A percentile compares a stretch with the other conserved stretches of the same genome.
phyloP scores from a whole-genome alignment of 2,113 vertebrate species.

The Eolophus roseicapilla region DNA sequence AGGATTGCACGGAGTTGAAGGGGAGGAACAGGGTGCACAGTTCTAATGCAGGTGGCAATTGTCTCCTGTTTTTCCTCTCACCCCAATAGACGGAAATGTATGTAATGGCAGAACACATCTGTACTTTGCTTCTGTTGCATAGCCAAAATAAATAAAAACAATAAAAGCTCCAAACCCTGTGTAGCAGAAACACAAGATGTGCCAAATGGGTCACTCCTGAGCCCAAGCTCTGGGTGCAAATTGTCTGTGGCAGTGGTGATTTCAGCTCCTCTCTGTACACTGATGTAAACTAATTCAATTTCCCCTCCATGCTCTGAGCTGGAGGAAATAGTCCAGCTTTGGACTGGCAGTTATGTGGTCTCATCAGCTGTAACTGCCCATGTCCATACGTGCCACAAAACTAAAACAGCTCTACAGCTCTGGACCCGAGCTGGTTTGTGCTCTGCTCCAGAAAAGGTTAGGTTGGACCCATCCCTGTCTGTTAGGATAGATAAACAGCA shows the following conservation, averaged over 20 bases:
- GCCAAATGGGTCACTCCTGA: not conserved
- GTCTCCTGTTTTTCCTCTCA: not conserved
- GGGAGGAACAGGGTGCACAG: fast-evolving
- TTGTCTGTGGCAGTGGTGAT: not conserved
- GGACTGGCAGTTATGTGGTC: not conserved
- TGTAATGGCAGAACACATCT: not conserved
- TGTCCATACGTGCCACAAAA: fast-evolving
- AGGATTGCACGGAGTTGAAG: fast-evolving
- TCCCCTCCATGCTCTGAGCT: fast-evolving
- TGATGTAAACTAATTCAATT: not conserved
- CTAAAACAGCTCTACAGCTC: not conserved
- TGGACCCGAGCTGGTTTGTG: fast-evolving
- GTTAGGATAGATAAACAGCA: not conserved
- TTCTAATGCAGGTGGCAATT: not conserved
- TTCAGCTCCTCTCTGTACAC: not conserved
- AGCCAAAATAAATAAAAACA: not conserved
- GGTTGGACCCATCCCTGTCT: not conserved
- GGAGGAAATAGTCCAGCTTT: not conserved
- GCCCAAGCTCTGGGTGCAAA: not conserved
- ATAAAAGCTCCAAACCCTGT: fast-evolving
- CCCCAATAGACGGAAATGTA: not conserved
- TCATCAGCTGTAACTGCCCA: not conserved
- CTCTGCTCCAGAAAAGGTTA: not conserved
- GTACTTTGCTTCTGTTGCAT: not conserved
- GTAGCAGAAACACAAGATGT: not conserved